Evolutionary conservation across 2,113 vertebrate genomes (phyloP).

Genomic region (Macheiramphus alcinus): DNA sequence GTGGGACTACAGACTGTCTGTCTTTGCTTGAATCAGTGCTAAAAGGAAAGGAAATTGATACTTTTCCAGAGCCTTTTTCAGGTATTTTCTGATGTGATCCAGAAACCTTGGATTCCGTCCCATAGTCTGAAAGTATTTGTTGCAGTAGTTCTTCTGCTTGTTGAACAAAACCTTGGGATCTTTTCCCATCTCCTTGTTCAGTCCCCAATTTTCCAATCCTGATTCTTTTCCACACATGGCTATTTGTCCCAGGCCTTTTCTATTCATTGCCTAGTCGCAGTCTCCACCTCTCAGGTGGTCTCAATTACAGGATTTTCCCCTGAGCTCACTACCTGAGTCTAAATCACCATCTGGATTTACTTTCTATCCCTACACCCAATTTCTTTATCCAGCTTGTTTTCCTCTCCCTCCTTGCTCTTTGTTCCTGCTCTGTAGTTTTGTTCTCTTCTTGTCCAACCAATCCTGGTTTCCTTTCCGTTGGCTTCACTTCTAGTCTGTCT

Average conservation of each 20-base stretch:
- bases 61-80: conserved; percentile 3
- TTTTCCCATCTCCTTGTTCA: background rate
- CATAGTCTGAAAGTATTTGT: background rate
- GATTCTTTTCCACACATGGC: background rate
- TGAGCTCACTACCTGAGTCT: background rate
- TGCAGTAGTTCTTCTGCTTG: background rate
- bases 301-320: background rate
- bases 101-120: conserved; percentile 19
- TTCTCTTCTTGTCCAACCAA: background rate
- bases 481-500: background rate
- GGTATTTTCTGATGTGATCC: conserved; percentile 18
- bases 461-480: background rate
- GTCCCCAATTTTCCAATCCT: background rate
- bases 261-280: background rate
- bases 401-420: background rate
- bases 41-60: background rate
- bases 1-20: background rate
- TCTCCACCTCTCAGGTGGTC: background rate
- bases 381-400: background rate
- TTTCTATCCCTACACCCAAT: background rate
- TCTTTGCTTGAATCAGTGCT: background rate
- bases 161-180: background rate
- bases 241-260: background rate
- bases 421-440: background rate
- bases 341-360: background rate